phyloP scores from a whole-genome alignment of 1,140 invertebrate species.

The Tenebrio molitor region DNA sequence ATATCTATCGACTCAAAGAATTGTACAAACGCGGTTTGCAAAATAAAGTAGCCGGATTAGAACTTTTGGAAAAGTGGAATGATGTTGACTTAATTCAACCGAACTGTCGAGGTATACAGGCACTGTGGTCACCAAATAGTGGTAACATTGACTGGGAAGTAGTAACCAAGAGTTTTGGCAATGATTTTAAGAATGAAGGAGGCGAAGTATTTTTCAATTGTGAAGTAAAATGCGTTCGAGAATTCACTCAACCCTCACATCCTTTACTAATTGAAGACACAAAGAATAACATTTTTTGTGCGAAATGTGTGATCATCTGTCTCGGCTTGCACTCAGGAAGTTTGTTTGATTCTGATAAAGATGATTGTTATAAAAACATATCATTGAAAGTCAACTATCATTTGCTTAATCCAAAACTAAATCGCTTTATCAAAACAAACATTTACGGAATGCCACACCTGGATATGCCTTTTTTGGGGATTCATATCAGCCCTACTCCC shows the following conservation, averaged over 20 bases:
- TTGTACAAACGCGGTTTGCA: slow-evolving; percentile 86
- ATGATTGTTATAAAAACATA: slow-evolving; percentile 88
- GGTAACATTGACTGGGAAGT: slow-evolving; percentile 96
- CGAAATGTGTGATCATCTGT: slow-evolving; percentile 92
- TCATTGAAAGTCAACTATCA: slow-evolving; percentile 99
- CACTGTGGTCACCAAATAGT: slow-evolving; percentile 97
- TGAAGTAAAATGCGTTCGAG: slow-evolving; percentile 69
- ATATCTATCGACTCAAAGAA: slow-evolving; percentile 80
- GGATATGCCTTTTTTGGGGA: slow-evolving; percentile 96
- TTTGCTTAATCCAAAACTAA: slow-evolving; percentile 83
- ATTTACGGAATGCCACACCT: slow-evolving; percentile 99
- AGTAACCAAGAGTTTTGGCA: slow-evolving; percentile 87
- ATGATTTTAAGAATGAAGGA: slow-evolving; percentile 85
- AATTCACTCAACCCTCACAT: slow-evolving; percentile 37
- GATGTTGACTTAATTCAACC: too few species aligned
- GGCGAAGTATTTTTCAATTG: slow-evolving; percentile 87
- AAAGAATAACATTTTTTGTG: slow-evolving; percentile 64
- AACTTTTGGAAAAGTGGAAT: slow-evolving; percentile 84
- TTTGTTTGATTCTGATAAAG: slow-evolving; percentile 88
- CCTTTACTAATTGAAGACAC: slow-evolving; percentile 53
- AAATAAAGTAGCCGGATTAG: slow-evolving; percentile 91
- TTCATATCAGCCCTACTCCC: slow-evolving; percentile 97
- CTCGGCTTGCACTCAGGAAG: slow-evolving; percentile 94
- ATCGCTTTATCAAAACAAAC: slow-evolving; percentile 87
- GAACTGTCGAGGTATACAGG: slow-evolving; percentile 92